A percentile compares a stretch with the other conserved stretches of the same genome.
Evolutionary conservation across 2,888 invertebrate genomes (phyloP).

Genomic region (Andrena bucephala): DNA sequence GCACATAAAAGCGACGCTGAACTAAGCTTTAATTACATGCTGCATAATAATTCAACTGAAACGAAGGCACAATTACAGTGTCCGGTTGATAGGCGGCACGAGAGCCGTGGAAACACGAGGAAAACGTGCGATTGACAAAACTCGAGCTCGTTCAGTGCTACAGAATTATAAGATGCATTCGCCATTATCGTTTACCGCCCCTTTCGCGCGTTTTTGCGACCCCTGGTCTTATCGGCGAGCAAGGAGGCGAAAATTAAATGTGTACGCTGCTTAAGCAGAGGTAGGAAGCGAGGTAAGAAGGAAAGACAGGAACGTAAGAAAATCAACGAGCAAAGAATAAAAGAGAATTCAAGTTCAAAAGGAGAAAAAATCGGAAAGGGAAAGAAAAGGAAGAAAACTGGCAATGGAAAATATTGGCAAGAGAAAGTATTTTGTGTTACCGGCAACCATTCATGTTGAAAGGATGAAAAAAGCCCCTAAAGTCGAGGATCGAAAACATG

Average conservation of each 20-base stretch:
- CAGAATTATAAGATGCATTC: constrained; percentile 48
- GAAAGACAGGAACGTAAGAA: no score
- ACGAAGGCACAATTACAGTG: constrained; percentile 3
- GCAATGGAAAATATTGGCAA: neutral
- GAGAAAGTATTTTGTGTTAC: no score
- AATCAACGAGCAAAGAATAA: neutral
- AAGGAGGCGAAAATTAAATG: constrained; percentile 50
- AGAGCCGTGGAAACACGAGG: neutral
- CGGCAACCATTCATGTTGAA: no score
- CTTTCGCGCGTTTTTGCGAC: constrained; percentile 38
- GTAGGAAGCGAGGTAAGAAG: neutral
- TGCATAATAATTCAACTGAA: constrained; percentile 14
- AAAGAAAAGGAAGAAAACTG: neutral
- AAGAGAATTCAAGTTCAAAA: neutral
- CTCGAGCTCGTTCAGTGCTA: constrained; percentile 17
- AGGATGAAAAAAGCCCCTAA: no score
- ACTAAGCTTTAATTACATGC: constrained; percentile 19
- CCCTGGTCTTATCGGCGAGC: constrained; percentile 18
- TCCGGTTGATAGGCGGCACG: constrained; percentile 12
- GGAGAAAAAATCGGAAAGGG: neutral
- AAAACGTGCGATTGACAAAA: constrained; percentile 19
- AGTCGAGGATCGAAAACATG: no score
- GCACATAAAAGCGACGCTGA: neutral
- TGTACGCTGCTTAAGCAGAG: constrained; percentile 1
- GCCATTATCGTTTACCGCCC: constrained; percentile 47